Conservation (phyloP, 2,113 vertebrate genomes). For the Gopherus flavomarginatus region DNA sequence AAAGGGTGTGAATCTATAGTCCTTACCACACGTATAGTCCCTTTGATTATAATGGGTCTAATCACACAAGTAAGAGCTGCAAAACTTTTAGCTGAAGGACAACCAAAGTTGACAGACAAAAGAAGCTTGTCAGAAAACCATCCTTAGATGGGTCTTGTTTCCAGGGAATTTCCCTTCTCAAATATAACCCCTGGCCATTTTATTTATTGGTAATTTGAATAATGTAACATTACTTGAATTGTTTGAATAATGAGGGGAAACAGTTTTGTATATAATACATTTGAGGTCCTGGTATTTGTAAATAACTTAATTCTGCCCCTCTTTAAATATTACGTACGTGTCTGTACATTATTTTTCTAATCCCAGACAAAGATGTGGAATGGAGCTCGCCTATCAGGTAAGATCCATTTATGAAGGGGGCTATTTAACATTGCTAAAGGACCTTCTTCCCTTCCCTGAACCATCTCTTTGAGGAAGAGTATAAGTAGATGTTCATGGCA, state of each 20-base stretch:
- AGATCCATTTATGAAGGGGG: neutral
- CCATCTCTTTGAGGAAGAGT: neutral
- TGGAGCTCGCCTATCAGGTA: neutral
- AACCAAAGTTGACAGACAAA: neutral
- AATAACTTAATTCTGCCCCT: neutral
- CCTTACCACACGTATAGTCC: neutral
- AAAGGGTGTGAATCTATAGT: neutral
- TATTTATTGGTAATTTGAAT: neutral
- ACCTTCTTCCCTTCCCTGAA: neutral
- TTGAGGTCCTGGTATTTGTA: neutral
- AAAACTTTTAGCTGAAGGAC: fast-evolving
- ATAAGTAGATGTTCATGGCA: neutral
- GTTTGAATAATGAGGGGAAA: neutral
- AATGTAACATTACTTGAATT: neutral
- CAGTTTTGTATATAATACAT: neutral
- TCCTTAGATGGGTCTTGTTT: neutral
- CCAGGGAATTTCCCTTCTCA: neutral
- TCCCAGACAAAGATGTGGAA: neutral
- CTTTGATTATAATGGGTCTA: neutral
- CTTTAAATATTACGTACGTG: no score
- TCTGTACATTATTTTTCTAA: neutral
- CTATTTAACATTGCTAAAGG: neutral
- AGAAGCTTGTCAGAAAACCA: neutral
- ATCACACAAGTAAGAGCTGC: neutral
- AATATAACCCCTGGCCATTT: neutral